Evolutionary conservation across 2,888 invertebrate species (phyloP), one percentile per base, ranked within the genome.

Genomic region (Resseliella maxima): DNA sequence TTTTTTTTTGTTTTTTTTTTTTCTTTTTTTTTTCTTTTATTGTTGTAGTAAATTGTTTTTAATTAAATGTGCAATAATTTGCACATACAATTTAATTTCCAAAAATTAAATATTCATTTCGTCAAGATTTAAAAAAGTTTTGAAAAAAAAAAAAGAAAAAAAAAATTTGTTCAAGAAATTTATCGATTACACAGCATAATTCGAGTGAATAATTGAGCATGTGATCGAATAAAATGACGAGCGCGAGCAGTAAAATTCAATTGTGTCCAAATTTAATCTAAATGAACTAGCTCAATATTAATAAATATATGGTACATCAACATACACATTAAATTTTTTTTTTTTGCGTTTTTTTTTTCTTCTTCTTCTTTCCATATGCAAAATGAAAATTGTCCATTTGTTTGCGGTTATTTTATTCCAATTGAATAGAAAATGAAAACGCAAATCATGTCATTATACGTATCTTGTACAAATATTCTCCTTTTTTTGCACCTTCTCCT

Each of bases 291-390:
- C 27, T n/a, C 59, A 59, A n/a, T 59, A 59, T 15, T 10, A 50
- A 10, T 12, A 24, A 59, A 24, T 59, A 50, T 59, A 59, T 59
- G 59, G 24, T 8, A 72, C 72, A 72, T 72, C 72, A 72, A 72
- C 31, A 72, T 50, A 50, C 5, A 59, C 59, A 59, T 59, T 24
- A 50, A 50, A 72, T 72, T 21, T 72, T 72, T 72, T n/a, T 59
- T n/a, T 8, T 24, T 24, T 24, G 24, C 24, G 24, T 59, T 15
- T 24, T n/a, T 59, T 2, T 59, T 50, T 2, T 8, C 59, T 12
- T 59, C 12, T n/a, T n/a, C 59, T 5, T 50, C 21, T 50, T 50
- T 50, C 2, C 50, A 50, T 18, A n/a, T 50, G 50, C 10, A 50
- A 50, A 12, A 50, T 50, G 41, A 41, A 8, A 41, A 41, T 8